Conservation (phyloP, 2,113 vertebrate genomes). For the Daboia siamensis region DNA sequence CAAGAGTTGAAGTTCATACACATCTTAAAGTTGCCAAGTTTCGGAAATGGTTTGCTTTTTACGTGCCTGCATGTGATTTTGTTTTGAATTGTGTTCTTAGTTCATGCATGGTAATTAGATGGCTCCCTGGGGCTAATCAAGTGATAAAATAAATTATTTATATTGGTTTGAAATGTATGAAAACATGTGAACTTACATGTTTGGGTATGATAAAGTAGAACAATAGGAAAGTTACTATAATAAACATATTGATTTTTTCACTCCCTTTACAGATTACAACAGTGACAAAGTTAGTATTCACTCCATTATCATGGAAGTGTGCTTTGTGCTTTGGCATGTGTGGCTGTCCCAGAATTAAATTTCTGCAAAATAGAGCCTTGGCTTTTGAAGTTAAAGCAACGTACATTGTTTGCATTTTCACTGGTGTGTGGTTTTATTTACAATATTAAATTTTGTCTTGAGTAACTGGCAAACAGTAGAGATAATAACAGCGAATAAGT, state of each 20-base stretch:
- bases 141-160: constrained; percentile 38
- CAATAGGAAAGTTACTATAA: constrained; percentile 7
- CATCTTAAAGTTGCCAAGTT: not conserved
- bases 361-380: constrained; percentile 67
- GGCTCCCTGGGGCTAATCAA: constrained; percentile 41
- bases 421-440: constrained; percentile 55
- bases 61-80: constrained; percentile 6
- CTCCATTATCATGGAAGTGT: constrained; percentile 63
- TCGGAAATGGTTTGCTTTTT: constrained; percentile 15
- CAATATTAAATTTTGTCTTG: constrained; percentile 22
- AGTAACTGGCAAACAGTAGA: constrained; percentile 12
- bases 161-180: constrained; percentile 11
- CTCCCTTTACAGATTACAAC: constrained; percentile 71
- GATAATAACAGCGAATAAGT: not conserved
- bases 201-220: constrained; percentile 24
- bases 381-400: constrained; percentile 42
- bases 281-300: constrained; percentile 78
- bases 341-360: constrained; percentile 64
- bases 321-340: constrained; percentile 70
- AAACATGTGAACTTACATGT: constrained; percentile 38
- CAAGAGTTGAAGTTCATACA: too few relatives aligned
- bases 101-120: constrained; percentile 57
- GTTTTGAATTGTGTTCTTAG: constrained; percentile 47
- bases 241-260: constrained; percentile 64
- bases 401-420: constrained; percentile 57